Percentiles rank a stretch among this genome's conserved stretches.
These are phyloP conservation scores for Indicator maculatus DNA, from an alignment of 2,113 vertebrate genomes.

Conservation along the genomic window DNA sequence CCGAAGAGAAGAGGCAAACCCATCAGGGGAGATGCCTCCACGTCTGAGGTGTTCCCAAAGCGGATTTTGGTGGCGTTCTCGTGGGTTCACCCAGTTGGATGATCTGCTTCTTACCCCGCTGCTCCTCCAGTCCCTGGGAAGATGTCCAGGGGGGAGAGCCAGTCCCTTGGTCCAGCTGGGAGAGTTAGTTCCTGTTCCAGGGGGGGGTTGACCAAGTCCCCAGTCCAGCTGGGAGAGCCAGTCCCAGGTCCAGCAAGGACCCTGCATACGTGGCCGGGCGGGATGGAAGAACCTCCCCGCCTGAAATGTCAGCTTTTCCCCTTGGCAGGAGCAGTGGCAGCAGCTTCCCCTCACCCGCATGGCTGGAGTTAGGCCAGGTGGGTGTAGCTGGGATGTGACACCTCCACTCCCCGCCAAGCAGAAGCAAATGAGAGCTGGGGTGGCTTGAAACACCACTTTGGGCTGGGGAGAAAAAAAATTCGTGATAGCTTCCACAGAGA, in stretches of 20 bases:
- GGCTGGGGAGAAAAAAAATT: neutral
- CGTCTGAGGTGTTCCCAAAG: neutral
- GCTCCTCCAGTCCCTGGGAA: neutral
- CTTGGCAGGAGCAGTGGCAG: neutral
- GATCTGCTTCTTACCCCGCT: neutral
- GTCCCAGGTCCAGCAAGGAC: neutral
- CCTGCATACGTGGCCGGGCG: neutral
- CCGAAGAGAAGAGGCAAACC: neutral
- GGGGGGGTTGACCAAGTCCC: no score
- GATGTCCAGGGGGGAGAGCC: no score
- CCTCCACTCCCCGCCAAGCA: neutral
- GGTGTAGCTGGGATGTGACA: neutral
- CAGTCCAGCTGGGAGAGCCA: no score
- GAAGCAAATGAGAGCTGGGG: fast-evolving
- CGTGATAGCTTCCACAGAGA: neutral
- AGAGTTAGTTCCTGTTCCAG: no score
- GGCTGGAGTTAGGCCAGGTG: neutral
- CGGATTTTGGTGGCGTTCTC: neutral
- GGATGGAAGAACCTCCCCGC: neutral
- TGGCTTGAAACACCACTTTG: neutral
- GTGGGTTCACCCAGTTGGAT: neutral
- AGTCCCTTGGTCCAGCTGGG: no score
- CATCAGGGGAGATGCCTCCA: fast-evolving
- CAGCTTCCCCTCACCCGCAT: fast-evolving
- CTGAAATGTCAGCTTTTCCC: neutral